Evolutionary conservation across 2,797 vertebrate genomes (phyloP).

Genomic region (Coilia nasus): DNA sequence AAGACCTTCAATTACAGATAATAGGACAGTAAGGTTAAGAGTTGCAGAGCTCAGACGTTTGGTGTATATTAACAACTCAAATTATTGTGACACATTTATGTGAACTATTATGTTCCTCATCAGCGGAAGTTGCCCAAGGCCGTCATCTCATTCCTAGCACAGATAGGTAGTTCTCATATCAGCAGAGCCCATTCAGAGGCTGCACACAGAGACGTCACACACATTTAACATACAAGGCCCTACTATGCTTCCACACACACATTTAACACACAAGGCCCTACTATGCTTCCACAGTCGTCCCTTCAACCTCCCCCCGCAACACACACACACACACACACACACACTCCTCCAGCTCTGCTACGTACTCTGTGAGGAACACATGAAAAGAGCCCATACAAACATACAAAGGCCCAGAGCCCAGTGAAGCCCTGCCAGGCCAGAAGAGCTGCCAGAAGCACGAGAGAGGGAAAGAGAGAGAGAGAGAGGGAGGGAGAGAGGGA

Average conservation of each 20-base stretch:
- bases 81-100: conserved; percentile 29
- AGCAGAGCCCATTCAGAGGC: conserved; percentile 28
- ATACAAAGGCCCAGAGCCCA: conserved; percentile 31
- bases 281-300: neutral
- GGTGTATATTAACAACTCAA: neutral
- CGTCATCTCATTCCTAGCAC: conserved; percentile 31
- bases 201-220: conserved; percentile 32
- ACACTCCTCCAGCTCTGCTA: conserved; percentile 12
- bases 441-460: conserved; percentile 19
- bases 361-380: conserved; percentile 31
- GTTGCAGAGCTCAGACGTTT: neutral
- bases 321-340: neutral
- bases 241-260: neutral
- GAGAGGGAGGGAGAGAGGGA: neutral
- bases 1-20: no score
- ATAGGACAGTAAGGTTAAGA: neutral
- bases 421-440: conserved; percentile 33
- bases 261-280: conserved; percentile 10
- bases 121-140: neutral
- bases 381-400: conserved; percentile 48
- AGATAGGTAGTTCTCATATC: conserved; percentile 41
- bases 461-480: conserved; percentile 30
- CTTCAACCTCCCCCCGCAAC: no score
- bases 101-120: conserved; percentile 17
- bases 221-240: neutral